These are phyloP conservation scores for Rhizomys pruinosus DNA, from an alignment of 2,113 vertebrate species.

Conservation along the genomic window DNA sequence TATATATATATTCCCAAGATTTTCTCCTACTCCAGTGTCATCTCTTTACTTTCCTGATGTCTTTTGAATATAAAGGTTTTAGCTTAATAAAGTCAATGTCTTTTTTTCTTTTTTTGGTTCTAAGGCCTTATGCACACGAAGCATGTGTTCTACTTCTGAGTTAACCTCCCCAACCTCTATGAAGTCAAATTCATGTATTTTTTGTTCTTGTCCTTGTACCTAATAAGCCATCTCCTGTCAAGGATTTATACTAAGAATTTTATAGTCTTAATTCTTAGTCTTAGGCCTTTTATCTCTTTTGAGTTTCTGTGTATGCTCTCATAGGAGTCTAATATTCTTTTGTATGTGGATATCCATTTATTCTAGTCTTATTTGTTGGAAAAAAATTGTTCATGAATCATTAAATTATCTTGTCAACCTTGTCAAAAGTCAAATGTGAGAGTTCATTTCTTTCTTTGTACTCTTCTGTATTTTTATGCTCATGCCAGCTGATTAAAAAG, in stretches of 20 bases:
- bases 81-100: background rate
- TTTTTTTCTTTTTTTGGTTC: background rate
- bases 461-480: too few species aligned
- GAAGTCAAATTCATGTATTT: background rate
- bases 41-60: background rate
- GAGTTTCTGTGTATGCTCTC: background rate
- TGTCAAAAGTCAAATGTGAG: background rate
- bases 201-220: background rate
- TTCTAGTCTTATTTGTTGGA: background rate
- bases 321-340: background rate
- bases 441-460: too few species aligned
- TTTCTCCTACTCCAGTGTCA: background rate
- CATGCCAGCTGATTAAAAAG: too few species aligned
- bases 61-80: conserved; percentile 36
- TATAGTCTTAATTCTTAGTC: too few species aligned
- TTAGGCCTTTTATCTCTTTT: background rate
- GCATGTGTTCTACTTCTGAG: background rate
- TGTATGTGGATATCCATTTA: background rate
- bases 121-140: background rate
- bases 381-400: background rate
- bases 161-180: background rate
- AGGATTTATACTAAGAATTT: background rate
- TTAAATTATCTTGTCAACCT: background rate
- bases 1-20: too few species aligned
- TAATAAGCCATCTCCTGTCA: conserved; percentile 8